These are phyloP conservation scores for Mus pahari DNA, from an alignment of 2,113 vertebrate species.

Conservation along the genomic window DNA sequence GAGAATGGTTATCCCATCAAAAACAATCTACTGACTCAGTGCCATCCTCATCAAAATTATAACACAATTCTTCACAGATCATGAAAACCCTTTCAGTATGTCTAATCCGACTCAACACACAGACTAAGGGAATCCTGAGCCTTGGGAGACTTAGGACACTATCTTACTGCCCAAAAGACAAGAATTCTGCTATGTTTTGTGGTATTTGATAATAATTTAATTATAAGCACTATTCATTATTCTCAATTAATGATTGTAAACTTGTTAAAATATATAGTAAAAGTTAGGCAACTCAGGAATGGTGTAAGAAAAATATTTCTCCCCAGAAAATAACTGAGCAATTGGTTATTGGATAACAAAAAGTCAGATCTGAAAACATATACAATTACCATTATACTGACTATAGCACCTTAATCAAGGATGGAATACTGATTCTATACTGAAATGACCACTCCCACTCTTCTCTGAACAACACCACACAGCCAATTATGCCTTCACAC, in stretches of 20 bases:
- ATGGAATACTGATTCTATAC: neutral
- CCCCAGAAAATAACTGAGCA: neutral
- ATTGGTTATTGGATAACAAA: neutral
- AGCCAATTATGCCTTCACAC: neutral
- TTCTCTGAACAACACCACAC: neutral
- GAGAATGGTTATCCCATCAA: neutral
- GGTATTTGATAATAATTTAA: neutral
- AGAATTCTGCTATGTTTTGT: neutral
- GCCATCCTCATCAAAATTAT: neutral
- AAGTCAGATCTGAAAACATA: neutral
- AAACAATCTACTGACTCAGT: neutral
- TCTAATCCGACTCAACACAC: neutral
- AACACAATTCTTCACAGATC: neutral
- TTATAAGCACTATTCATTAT: neutral
- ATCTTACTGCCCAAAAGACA: neutral
- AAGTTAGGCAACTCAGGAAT: neutral
- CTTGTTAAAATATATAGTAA: neutral
- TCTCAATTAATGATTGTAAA: neutral
- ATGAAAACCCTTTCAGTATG: neutral
- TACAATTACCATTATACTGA: neutral
- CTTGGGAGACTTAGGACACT: neutral
- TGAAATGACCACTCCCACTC: too few species aligned
- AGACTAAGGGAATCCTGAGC: neutral
- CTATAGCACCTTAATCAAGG: neutral
- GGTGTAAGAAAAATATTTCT: neutral